Evolutionary conservation across 2,888 invertebrate genomes (phyloP).

Genomic region (Ferdinandea cuprea): DNA sequence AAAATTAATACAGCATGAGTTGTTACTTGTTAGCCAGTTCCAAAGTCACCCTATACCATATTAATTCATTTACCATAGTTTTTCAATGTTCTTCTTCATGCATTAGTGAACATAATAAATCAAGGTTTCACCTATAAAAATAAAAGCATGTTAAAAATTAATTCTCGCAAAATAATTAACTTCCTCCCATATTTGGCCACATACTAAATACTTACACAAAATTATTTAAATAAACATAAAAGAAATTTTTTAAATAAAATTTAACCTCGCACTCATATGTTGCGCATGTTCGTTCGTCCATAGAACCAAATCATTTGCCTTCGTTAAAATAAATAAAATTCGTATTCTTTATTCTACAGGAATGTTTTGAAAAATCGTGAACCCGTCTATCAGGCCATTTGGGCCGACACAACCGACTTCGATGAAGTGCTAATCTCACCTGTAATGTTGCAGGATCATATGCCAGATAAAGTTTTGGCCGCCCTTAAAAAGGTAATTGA

Average conservation of each 20-base stretch:
- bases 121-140: constrained; percentile 3
- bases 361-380: constrained; percentile 88
- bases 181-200: constrained; percentile 1
- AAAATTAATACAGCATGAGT: constrained; percentile 37
- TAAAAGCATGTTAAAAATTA: constrained; percentile 19
- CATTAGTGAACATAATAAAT: background rate
- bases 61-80: background rate
- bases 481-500: constrained; percentile 92
- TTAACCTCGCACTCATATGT: constrained; percentile 43
- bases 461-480: constrained; percentile 93
- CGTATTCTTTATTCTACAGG: constrained; percentile 83
- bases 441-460: constrained; percentile 95
- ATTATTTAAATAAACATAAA: constrained; percentile 3
- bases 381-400: constrained; percentile 93
- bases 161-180: background rate
- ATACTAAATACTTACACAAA: constrained; percentile 1
- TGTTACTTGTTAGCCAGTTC: constrained; percentile 2
- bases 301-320: background rate
- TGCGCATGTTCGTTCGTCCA: constrained; percentile 30
- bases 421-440: constrained; percentile 95
- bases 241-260: background rate
- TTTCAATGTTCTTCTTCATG: background rate
- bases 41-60: background rate
- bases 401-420: constrained; percentile 93
- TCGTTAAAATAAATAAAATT: background rate